Evolutionary conservation across 2,113 vertebrate species (phyloP).

Genomic region (Pampusana beccarii): DNA sequence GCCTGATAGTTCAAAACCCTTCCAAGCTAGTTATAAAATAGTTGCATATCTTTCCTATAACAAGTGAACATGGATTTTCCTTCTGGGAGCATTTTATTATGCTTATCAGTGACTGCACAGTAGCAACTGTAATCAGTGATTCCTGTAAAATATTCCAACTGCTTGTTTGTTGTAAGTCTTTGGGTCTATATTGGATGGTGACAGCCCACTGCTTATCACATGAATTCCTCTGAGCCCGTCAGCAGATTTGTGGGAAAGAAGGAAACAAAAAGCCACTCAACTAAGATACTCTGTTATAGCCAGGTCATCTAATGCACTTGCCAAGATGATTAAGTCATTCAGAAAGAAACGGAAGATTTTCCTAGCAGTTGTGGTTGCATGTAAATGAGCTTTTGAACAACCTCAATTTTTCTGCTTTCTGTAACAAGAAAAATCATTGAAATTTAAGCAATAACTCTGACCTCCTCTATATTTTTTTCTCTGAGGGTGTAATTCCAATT

Average conservation of each 20-base stretch:
- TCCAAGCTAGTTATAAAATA: neutral
- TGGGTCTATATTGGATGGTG: neutral
- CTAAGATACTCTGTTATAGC: neutral
- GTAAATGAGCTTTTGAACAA: neutral
- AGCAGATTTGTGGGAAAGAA: neutral
- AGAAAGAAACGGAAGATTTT: neutral
- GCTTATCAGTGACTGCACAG: neutral
- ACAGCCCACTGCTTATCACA: neutral
- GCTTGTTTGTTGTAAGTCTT: neutral
- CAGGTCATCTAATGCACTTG: neutral
- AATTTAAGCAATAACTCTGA: neutral
- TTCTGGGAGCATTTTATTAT: neutral
- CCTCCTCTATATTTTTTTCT: neutral
- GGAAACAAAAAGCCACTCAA: neutral
- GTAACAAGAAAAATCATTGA: neutral
- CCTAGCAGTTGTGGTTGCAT: neutral
- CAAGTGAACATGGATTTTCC: neutral
- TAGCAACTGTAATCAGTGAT: neutral
- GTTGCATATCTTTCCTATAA: neutral
- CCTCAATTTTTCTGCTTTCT: neutral
- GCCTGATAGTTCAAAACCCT: neutral
- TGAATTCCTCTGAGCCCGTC: neutral
- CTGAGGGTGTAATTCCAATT: neutral
- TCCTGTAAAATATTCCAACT: neutral
- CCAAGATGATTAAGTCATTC: neutral